Conservation (phyloP, 2,113 vertebrate species). For the Myiagra hebetior region DNA sequence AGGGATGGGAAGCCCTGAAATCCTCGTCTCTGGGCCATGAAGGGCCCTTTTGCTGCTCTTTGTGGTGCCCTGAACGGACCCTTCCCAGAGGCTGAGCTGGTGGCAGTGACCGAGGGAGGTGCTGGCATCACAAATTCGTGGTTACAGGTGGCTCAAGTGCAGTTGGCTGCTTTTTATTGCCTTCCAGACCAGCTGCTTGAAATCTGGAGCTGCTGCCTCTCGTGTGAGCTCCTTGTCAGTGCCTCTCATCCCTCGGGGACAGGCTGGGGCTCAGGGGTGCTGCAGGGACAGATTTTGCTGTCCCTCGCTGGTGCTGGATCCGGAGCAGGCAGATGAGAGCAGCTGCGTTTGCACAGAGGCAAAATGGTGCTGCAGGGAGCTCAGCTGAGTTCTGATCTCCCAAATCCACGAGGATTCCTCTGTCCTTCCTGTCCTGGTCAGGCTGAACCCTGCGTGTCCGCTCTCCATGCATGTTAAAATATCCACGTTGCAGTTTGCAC, state of each 20-base stretch:
- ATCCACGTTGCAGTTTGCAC: background rate
- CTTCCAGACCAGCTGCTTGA: background rate
- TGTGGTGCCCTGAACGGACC: background rate
- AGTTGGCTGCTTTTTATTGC: background rate
- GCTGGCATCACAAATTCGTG: background rate
- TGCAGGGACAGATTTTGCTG: background rate
- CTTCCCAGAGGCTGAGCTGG: background rate
- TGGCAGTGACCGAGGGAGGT: background rate
- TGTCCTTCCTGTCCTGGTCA: background rate
- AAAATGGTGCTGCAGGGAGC: background rate
- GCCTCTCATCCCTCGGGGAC: background rate
- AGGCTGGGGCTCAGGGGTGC: background rate
- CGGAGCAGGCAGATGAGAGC: background rate
- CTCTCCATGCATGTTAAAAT: background rate
- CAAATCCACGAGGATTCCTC: background rate
- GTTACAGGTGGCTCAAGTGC: background rate
- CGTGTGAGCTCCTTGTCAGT: fast-evolving
- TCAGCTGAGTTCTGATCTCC: background rate
- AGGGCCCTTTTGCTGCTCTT: background rate
- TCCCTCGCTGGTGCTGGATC: background rate
- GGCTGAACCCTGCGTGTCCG: background rate
- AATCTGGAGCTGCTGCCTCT: background rate
- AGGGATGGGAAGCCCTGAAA: background rate
- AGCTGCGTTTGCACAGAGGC: background rate
- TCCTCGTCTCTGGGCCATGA: background rate